Evolutionary conservation across 2,797 vertebrate genomes (phyloP), one percentile per base, ranked within the genome.

Genomic region (Neosilurus hyrtlii): DNA sequence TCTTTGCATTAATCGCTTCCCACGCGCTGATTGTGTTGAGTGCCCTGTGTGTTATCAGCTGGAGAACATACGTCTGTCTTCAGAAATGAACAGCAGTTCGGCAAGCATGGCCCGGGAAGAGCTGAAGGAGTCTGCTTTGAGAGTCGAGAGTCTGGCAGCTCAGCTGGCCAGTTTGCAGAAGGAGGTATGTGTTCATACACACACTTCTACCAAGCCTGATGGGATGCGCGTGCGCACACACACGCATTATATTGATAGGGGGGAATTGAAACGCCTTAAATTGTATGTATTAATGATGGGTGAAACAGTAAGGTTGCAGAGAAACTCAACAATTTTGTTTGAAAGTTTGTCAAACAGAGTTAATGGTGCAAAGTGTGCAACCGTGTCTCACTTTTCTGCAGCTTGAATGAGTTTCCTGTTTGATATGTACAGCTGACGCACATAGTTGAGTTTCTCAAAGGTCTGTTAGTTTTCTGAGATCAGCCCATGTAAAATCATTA

Each of bases 131-230:
- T 95, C 95, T 1, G 79, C 82, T 0, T 62, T 96, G 76, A 92
- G 95, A 54, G 94, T 97, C 0, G 95, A 97, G 79, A 95, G 87
- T 84, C 93, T 99, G 51, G 92, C 90, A 0, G 91, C 93, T 2
- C 96, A 97, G 86, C 89, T 99, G 14, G 63, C 89, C 51, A 93
- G 80, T 62, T 91, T 98, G 65, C 97, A 97, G 89, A 97, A 96
- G 86, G 95, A 98, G 96, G 97, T 91, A 86, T 3, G 59, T 52
- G 22, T 61, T 18, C 5, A 57, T 20, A 4, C 11, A 2, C 6
- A 37, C 52, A 6, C 1, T n/a, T 24, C 10, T 35, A 4, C 35
- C 49, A n/a, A 26, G 54, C 0, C 0, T 16, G 2, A 56, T 54
- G 59, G 49, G 20, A 49, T 30, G 30, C 30, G 43, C 43, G 8